Conservation (phyloP, 1,140 invertebrate genomes). For the Phortica variegata region DNA sequence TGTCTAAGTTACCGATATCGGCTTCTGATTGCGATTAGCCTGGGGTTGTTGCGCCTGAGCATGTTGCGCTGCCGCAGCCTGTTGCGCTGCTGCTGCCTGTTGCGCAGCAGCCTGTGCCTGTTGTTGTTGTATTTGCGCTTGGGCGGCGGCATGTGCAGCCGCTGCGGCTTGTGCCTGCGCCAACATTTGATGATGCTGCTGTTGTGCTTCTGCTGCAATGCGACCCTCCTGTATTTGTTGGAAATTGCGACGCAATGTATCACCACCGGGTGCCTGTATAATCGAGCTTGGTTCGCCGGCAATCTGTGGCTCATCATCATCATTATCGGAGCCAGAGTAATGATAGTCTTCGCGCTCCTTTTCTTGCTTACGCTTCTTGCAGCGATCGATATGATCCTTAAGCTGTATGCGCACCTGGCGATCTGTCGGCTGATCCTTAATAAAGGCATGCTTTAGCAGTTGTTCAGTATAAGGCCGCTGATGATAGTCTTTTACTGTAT, state of each 20-base stretch:
- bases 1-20: conserved; percentile 37
- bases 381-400: conserved; percentile 98
- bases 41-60: conserved; percentile 47
- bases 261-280: conserved; percentile 83
- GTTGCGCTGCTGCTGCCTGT: conserved; percentile 35
- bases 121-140: conserved; percentile 42
- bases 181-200: conserved; percentile 42
- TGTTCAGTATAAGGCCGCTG: conserved; percentile 98
- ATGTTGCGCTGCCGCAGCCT: conserved; percentile 57
- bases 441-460: conserved; percentile 95
- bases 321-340: conserved; percentile 85
- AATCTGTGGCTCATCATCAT: conserved; percentile 81
- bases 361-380: conserved; percentile 91
- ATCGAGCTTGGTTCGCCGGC: conserved; percentile 88
- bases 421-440: conserved; percentile 96
- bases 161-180: conserved; percentile 53
- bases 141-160: conserved; percentile 57
- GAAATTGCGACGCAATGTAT: conserved; percentile 92
- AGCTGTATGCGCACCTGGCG: conserved; percentile 96
- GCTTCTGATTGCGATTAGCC: conserved; percentile 56
- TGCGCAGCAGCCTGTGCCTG: conserved; percentile 58
- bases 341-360: conserved; percentile 82
- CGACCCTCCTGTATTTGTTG: conserved; percentile 93
- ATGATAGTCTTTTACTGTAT: conserved; percentile 94
- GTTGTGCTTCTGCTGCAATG: conserved; percentile 59